Percentiles rank a stretch among this genome's conserved stretches.
phyloP scores from a whole-genome alignment of 2,888 invertebrate species.

The Agriotes lineatus region DNA sequence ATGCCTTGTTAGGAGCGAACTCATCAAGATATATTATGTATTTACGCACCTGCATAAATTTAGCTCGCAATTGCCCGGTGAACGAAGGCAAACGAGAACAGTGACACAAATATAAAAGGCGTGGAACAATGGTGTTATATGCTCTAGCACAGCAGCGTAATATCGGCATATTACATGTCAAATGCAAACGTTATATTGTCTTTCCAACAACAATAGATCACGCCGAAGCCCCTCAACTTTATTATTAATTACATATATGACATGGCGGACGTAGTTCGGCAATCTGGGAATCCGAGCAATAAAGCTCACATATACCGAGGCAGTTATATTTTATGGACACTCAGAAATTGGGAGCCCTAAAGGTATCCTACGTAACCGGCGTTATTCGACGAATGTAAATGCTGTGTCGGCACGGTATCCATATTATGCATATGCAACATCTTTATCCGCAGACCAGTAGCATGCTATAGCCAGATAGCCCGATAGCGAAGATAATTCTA shows the following conservation, averaged over 20 bases:
- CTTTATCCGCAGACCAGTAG: conserved; percentile 43
- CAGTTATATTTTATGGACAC: background rate
- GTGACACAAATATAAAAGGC: conserved; percentile 30
- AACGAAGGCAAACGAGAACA: conserved; percentile 4
- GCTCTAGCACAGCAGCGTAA: conserved; percentile 15
- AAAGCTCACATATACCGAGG: background rate
- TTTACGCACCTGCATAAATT: conserved; percentile 20
- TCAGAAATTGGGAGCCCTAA: background rate
- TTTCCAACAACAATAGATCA: conserved; percentile 36
- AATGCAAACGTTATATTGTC: conserved; percentile 40
- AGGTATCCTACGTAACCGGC: background rate
- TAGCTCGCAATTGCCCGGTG: background rate
- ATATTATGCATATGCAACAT: conserved; percentile 25
- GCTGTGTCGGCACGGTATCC: background rate
- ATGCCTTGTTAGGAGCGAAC: conserved; percentile 13
- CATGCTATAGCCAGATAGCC: conserved; percentile 40
- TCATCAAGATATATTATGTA: conserved; percentile 20
- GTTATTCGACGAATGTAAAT: conserved; percentile 8
- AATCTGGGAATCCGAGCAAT: conserved; percentile 4
- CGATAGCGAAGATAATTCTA: conserved; percentile 50
- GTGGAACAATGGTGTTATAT: conserved; percentile 16
- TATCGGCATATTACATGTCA: conserved; percentile 39
- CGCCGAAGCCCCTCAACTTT: conserved; percentile 29
- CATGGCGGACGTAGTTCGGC: conserved; percentile 10
- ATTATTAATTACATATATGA: conserved; percentile 32